phyloP scores from a whole-genome alignment of 2,797 vertebrate genomes.

The Gallirallus australis region DNA sequence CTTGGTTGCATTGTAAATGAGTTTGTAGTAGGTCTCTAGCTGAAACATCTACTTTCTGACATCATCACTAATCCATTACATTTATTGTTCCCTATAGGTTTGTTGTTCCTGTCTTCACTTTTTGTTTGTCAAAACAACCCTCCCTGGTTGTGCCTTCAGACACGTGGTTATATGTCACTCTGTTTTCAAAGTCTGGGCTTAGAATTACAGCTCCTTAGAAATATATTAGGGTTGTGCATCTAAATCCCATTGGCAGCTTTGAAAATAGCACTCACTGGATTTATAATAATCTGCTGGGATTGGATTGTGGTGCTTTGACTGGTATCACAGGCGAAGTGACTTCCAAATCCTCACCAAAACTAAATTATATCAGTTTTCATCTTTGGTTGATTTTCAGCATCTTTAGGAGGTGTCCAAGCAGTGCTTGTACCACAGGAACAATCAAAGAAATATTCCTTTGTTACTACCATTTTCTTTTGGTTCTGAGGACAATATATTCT shows the following conservation, averaged over 20 bases:
- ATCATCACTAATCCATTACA: conserved; percentile 17
- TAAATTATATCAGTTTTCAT: neutral
- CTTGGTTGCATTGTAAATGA: neutral
- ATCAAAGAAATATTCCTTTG: neutral
- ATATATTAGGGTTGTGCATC: neutral
- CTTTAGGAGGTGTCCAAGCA: neutral
- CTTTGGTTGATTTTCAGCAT: neutral
- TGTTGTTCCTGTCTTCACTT: neutral
- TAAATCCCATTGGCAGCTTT: conserved; percentile 35
- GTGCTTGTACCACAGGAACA: neutral
- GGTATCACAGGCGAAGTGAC: neutral
- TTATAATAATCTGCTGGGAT: conserved; percentile 9
- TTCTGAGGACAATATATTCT: neutral
- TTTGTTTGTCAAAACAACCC: conserved; percentile 7
- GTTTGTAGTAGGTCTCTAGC: neutral
- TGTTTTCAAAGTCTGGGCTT: neutral
- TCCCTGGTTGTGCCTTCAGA: neutral
- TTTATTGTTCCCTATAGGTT: conserved; percentile 14
- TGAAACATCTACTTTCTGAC: conserved; percentile 27
- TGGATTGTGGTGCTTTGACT: neutral
- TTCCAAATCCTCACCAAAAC: neutral
- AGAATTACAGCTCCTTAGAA: neutral
- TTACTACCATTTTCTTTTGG: neutral
- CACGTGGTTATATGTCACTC: neutral
- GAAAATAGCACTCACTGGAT: neutral